Evolutionary conservation across 2,113 vertebrate genomes (phyloP).

Genomic region (Malurus melanocephalus): DNA sequence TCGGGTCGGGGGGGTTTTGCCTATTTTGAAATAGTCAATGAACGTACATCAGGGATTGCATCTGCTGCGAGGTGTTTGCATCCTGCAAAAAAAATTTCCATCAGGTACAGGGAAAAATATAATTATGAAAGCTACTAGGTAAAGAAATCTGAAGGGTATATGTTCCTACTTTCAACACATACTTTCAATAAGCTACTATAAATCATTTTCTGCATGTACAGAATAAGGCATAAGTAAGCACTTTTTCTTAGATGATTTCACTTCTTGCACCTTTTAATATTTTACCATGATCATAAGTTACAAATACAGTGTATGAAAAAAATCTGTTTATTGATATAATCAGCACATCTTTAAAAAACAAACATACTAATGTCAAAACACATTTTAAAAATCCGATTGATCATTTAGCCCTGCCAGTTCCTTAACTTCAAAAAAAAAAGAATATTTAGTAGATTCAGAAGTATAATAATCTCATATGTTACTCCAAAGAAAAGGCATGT

Average conservation of each 20-base stretch:
- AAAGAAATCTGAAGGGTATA: neutral
- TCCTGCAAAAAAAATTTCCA: neutral
- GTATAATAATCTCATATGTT: constrained; percentile 44
- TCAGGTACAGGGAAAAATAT: neutral
- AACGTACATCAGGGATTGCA: neutral
- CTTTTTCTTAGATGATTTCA: constrained; percentile 23
- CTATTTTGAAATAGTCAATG: neutral
- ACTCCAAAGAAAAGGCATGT: constrained; percentile 50
- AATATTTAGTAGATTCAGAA: constrained; percentile 48
- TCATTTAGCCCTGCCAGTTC: constrained; percentile 43
- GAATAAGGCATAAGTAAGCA: constrained; percentile 42
- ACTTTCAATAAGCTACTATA: constrained; percentile 8
- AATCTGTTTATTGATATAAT: constrained; percentile 68
- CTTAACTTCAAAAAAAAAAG: constrained; percentile 15
- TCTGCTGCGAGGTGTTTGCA: neutral
- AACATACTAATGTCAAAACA: constrained; percentile 57
- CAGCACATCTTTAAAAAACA: constrained; percentile 52
- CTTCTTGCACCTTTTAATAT: constrained; percentile 50
- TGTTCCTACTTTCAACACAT: neutral
- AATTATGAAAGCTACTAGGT: neutral
- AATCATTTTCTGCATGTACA: neutral
- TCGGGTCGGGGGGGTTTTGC: accelerated
- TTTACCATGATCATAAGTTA: constrained; percentile 40
- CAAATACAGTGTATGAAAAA: constrained; percentile 63
- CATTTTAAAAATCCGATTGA: constrained; percentile 47